phyloP scores from a whole-genome alignment of 2,797 vertebrate species.

The Pseudotriccus pelzelni region DNA sequence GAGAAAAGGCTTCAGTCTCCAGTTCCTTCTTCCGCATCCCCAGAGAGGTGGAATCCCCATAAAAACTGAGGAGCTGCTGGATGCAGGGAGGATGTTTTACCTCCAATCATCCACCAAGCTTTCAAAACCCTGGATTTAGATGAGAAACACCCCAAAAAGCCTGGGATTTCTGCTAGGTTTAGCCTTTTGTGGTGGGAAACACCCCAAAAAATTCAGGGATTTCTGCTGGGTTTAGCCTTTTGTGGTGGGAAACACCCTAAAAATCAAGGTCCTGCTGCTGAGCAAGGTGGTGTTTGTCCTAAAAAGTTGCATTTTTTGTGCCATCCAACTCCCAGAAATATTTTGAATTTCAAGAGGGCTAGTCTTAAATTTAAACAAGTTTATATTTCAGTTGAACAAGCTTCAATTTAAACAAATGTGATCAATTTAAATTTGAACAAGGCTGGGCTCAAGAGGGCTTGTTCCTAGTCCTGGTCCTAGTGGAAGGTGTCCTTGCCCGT shows the following conservation, averaged over 20 bases:
- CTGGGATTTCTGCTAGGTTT: background rate
- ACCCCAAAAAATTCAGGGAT: background rate
- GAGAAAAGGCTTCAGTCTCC: background rate
- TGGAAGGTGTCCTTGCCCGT: background rate
- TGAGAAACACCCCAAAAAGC: background rate
- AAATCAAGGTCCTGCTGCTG: background rate
- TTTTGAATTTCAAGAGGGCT: background rate
- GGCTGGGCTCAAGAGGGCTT: accelerated
- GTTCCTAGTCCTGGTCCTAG: too few species aligned
- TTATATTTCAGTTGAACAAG: background rate
- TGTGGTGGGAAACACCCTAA: too few species aligned
- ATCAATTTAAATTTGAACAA: background rate
- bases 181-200: background rate
- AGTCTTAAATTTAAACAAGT: background rate
- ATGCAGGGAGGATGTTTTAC: background rate
- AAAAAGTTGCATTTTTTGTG: background rate
- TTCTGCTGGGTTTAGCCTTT: too few species aligned
- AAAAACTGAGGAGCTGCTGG: background rate
- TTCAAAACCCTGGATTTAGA: background rate
- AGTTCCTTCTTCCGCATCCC: background rate
- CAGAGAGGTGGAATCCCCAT: background rate
- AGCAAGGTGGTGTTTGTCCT: too few species aligned
- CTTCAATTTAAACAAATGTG: background rate
- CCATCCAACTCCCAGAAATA: background rate
- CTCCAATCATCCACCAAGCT: background rate